Percentiles rank a stretch among this genome's conserved stretches.
phyloP scores from a whole-genome alignment of 2,888 invertebrate genomes.

The Tachina fera region DNA sequence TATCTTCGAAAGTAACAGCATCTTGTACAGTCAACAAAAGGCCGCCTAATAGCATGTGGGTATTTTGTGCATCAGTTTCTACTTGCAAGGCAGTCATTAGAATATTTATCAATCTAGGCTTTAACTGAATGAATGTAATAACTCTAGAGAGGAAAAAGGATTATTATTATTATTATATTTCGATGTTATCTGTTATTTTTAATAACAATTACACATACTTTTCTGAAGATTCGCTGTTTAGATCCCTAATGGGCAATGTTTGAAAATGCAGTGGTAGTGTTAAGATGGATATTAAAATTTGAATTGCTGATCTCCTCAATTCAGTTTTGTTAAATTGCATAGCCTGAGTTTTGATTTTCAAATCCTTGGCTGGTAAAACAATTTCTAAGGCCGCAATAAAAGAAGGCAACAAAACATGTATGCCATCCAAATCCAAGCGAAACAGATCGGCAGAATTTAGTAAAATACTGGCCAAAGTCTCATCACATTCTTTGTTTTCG shows the following conservation, averaged over 20 bases:
- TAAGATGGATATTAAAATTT: conserved; percentile 94
- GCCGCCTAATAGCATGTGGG: conserved; percentile 93
- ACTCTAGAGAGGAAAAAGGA: conserved; percentile 74
- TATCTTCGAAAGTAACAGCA: conserved; percentile 89
- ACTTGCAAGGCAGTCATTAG: conserved; percentile 92
- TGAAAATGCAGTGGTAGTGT: conserved; percentile 97
- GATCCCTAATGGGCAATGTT: conserved; percentile 88
- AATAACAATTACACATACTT: conserved; percentile 78
- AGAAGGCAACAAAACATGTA: conserved; percentile 94
- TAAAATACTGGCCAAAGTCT: conserved; percentile 94
- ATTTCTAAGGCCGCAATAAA: conserved; percentile 95
- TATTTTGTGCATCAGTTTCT: conserved; percentile 93
- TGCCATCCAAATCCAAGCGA: conserved; percentile 95
- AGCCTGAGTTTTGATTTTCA: conserved; percentile 88
- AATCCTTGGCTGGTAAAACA: conserved; percentile 93
- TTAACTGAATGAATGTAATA: conserved; percentile 87
- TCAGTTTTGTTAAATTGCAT: conserved; percentile 87
- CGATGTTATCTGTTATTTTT: conserved; percentile 67
- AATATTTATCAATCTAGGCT: conserved; percentile 90
- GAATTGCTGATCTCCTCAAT: conserved; percentile 95
- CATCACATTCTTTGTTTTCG: conserved; percentile 87
- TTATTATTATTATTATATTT: not conserved
- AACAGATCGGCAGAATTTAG: conserved; percentile 94
- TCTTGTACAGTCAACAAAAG: conserved; percentile 91
- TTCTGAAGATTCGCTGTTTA: conserved; percentile 85